Evolutionary conservation across 2,797 vertebrate genomes (phyloP).

Genomic region (Hemitrygon akajei): DNA sequence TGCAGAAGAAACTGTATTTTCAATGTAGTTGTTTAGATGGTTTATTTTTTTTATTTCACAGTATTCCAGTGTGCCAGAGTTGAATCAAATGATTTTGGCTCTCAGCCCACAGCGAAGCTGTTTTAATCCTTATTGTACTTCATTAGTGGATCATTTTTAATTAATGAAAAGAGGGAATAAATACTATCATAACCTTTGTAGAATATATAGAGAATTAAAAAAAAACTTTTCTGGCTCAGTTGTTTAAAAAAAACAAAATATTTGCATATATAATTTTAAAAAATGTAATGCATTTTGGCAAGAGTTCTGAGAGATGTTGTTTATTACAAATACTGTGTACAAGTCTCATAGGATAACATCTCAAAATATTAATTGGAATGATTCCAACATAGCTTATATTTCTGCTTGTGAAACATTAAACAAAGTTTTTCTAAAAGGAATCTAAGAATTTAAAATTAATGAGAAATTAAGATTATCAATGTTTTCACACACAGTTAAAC

Average conservation of each 20-base stretch:
- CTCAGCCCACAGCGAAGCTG: constrained; percentile 31
- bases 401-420: constrained; percentile 33
- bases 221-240: constrained; percentile 36
- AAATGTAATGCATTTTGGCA: constrained; percentile 37
- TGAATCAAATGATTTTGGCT: constrained; percentile 23
- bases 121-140: constrained; percentile 37
- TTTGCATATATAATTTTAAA: constrained; percentile 35
- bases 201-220: constrained; percentile 30
- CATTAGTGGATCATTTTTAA: constrained; percentile 38
- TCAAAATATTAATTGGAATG: constrained; percentile 36
- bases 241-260: constrained; percentile 26
- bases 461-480: neutral
- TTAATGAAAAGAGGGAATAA: constrained; percentile 37
- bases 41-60: neutral
- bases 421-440: constrained; percentile 20
- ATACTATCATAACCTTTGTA: constrained; percentile 33
- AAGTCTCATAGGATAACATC: constrained; percentile 37
- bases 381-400: constrained; percentile 33
- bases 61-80: neutral
- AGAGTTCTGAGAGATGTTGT: constrained; percentile 36
- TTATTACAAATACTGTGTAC: constrained; percentile 26
- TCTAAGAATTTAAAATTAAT: constrained; percentile 15
- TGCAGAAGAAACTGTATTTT: neutral
- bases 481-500: constrained; percentile 14
- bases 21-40: neutral